Evolutionary conservation across 1,140 invertebrate species (phyloP), one percentile per base, ranked within the genome.

Genomic region (Eupeodes corollae): DNA sequence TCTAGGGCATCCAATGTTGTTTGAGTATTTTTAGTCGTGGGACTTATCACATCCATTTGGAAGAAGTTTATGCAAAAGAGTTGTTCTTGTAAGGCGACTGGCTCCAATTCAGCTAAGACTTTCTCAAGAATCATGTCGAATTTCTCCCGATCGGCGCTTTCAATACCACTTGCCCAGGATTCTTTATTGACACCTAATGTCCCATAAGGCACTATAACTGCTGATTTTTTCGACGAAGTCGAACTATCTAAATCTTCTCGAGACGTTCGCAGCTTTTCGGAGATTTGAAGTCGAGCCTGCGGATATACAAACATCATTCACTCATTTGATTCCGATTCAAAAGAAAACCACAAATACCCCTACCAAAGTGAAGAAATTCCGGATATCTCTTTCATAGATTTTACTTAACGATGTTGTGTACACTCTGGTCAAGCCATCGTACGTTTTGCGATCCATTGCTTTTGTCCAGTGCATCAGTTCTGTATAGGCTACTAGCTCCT

Each of bases 61-160:
- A 98, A 93, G 72, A 98, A 98, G 31, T 80, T 77, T 11, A 91
- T 82, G 68, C 91, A 97, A 73, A 98, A 98, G 52, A 92, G 83
- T 72, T 98, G 94, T 68, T 99, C 95, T 16, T 85, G 84, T 34
- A 96, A 74, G 67, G 93, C 96, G 49, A 94, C 80, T 19, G 88
- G 88, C 65, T 96, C 91, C 42, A 97, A 75, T 60, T 94, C 85
- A 39, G 82, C 84, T 9, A 98, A 70, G 15, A 93, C 70, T 40
- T 64, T 70, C 50, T 71, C 70, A 37, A 71, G 41, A 44, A 71
- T 48, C 0, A 67, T 56, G 55, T 71, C 70, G 37, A 70, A 71
- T 6, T 63, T 63, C 38, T 70, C 59, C 8, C 66, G 53, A 55
- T 68, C 66, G 1, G 54, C 55, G 16, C 50, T 53, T 6, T 68